Evolutionary conservation across 2,113 vertebrate genomes (phyloP).

Genomic region (Ameiurus melas): DNA sequence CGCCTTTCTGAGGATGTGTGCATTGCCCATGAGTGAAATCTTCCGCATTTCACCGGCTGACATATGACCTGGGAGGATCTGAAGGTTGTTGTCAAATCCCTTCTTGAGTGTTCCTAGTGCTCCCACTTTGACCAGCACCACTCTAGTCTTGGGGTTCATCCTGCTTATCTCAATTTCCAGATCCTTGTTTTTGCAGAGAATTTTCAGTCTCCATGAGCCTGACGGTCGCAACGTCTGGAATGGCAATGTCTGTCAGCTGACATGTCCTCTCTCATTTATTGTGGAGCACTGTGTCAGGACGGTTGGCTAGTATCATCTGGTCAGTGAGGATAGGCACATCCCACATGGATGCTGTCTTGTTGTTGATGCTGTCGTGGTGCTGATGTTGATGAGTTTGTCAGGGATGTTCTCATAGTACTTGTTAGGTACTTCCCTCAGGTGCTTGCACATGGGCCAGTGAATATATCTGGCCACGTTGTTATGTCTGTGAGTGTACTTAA

Average conservation of each 20-base stretch:
- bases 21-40: neutral
- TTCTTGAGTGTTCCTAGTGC: neutral
- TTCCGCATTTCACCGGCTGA: neutral
- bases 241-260: neutral
- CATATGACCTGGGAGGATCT: neutral
- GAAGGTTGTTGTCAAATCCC: neutral
- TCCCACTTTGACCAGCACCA: neutral
- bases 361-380: too few species aligned
- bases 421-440: slow-evolving; percentile 10
- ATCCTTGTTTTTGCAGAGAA: neutral
- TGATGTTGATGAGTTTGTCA: neutral
- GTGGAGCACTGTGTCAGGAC: neutral
- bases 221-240: neutral
- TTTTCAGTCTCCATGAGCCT: neutral
- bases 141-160: neutral
- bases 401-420: neutral
- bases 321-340: neutral
- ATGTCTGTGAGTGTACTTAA: neutral
- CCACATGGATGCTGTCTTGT: neutral
- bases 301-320: neutral
- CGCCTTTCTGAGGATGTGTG: neutral
- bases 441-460: neutral
- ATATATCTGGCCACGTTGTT: neutral
- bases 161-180: slow-evolving; percentile 7
- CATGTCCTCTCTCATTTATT: neutral